A percentile compares a stretch with the other conserved stretches of the same genome.
Conservation (phyloP, 53 echinoderm and acorn worm genomes). For the Holothuria leucospilota region DNA sequence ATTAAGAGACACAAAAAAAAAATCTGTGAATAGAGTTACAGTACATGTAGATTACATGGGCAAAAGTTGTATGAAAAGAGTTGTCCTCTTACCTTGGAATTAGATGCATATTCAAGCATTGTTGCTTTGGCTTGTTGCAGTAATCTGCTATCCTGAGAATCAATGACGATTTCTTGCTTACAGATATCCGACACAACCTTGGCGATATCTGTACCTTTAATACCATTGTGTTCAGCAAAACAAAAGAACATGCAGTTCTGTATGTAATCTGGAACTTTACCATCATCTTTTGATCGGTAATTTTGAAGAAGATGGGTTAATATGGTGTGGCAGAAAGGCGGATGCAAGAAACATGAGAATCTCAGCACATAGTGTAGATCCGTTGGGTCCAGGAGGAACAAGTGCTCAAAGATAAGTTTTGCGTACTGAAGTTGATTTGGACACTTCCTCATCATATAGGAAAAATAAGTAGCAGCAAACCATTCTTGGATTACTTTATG, state of each 20-base stretch:
- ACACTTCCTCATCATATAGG: not conserved
- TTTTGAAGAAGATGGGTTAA: not conserved
- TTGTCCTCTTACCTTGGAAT: not conserved
- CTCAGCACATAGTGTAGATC: slow-evolving; percentile 4
- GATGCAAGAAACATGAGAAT: not conserved
- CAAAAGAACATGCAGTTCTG: not conserved
- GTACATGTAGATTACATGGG: too few relatives aligned
- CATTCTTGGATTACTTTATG: slow-evolving; percentile 1
- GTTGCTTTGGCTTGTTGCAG: not conserved
- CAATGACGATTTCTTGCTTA: not conserved
- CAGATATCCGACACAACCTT: slow-evolving; percentile 23
- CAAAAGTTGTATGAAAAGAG: too few relatives aligned
- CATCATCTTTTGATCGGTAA: not conserved
- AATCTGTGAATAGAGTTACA: too few relatives aligned
- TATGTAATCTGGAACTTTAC: not conserved
- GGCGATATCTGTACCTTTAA: not conserved
- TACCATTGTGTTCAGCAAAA: not conserved
- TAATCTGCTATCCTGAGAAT: slow-evolving; percentile 15
- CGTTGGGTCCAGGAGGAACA: not conserved
- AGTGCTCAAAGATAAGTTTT: not conserved
- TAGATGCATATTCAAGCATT: not conserved
- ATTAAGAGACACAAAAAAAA: too few relatives aligned
- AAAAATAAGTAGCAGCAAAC: slow-evolving; percentile 6
- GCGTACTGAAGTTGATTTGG: not conserved
- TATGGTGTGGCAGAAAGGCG: not conserved